Conservation (phyloP, 2,113 vertebrate genomes). For the Tragulus kanchil region DNA sequence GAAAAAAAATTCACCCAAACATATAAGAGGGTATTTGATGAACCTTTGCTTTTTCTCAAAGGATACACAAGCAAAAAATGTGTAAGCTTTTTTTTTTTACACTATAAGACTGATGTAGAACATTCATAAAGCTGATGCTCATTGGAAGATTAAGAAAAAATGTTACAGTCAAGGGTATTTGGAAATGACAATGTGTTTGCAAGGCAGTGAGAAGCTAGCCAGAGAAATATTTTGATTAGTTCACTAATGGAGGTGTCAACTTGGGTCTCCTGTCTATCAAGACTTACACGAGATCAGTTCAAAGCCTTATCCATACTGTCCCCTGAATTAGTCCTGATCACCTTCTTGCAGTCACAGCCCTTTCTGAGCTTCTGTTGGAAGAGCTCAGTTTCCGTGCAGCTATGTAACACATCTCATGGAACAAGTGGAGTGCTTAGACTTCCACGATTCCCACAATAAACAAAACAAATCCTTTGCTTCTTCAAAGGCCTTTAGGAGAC, state of each 20-base stretch:
- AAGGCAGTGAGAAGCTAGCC: neutral
- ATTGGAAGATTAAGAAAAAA: constrained; percentile 23
- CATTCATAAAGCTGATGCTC: neutral
- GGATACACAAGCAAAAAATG: neutral
- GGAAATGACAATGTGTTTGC: constrained; percentile 38
- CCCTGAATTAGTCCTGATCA: neutral
- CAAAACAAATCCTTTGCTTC: neutral
- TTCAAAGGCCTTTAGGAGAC: neutral
- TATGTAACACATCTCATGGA: neutral
- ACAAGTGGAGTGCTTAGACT: neutral
- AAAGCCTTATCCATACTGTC: neutral
- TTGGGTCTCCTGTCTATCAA: neutral
- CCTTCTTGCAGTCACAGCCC: neutral
- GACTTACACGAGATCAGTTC: neutral
- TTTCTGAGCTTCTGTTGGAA: neutral
- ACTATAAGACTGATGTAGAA: no score
- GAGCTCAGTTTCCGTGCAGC: neutral
- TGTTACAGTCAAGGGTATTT: neutral
- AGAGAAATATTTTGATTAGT: neutral
- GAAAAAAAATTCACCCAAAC: neutral
- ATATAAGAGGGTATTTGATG: neutral
- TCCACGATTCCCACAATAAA: neutral
- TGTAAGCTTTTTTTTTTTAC: neutral
- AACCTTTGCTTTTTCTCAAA: neutral
- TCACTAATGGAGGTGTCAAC: neutral